Percentiles rank a stretch among this genome's conserved stretches.
Evolutionary conservation across 2,888 invertebrate species (phyloP).

Genomic region (Calliopum simillimum): DNA sequence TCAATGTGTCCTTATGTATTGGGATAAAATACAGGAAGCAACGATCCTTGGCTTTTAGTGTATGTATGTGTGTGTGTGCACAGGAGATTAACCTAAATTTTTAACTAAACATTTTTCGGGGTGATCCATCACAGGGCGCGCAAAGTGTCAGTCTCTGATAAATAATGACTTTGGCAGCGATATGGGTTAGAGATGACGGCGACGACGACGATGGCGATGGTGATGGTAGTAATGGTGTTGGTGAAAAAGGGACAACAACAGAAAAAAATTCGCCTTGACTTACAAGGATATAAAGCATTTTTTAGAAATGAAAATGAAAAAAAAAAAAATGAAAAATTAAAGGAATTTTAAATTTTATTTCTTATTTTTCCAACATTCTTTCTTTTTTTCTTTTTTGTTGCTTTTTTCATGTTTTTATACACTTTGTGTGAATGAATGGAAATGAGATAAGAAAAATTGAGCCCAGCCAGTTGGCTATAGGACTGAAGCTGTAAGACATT

Average conservation of each 20-base stretch:
- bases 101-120: conserved; percentile 46
- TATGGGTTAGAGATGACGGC: conserved; percentile 39
- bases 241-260: background rate
- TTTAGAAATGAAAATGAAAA: background rate
- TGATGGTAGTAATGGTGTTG: too few species aligned
- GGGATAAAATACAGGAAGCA: conserved; percentile 27
- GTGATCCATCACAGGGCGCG: conserved; percentile 47
- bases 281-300: background rate
- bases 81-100: conserved; percentile 48
- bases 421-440: conserved; percentile 23
- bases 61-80: conserved; percentile 2
- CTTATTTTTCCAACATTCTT: background rate
- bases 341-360: conserved; percentile 5
- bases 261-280: background rate
- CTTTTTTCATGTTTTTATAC: background rate
- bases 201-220: background rate
- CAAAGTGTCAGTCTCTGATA: conserved; percentile 43
- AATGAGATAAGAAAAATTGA: conserved; percentile 16
- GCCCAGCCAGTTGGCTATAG: too few species aligned
- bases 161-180: conserved; percentile 46
- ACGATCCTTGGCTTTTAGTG: conserved; percentile 36
- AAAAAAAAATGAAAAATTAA: background rate
- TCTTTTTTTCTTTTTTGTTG: background rate
- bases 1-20: conserved; percentile 8
- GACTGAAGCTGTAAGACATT: conserved; percentile 10